phyloP scores from a whole-genome alignment of 2,888 invertebrate genomes.

The Pristionchus japonicus region DNA sequence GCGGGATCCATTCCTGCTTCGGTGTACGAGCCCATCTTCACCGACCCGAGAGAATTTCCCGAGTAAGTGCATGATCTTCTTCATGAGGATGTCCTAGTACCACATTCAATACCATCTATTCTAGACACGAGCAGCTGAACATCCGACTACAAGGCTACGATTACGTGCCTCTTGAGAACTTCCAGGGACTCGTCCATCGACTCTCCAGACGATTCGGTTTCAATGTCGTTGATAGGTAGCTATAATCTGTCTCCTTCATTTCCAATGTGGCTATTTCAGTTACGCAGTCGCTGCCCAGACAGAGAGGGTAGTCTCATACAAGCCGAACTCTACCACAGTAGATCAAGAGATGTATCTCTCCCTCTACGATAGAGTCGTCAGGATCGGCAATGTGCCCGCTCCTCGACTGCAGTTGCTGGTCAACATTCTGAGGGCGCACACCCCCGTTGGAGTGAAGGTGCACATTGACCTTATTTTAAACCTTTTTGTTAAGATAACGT shows the following conservation, averaged over 20 bases:
- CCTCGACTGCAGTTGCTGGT: conserved; percentile 67
- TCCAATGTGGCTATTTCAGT: conserved; percentile 53
- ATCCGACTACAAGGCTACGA: conserved; percentile 69
- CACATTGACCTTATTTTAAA: neutral
- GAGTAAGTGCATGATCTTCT: conserved; percentile 53
- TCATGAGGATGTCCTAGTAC: neutral
- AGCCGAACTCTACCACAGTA: conserved; percentile 65
- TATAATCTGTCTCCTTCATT: neutral
- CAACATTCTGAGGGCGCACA: conserved; percentile 65
- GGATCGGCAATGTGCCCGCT: conserved; percentile 60
- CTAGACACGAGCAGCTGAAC: conserved; percentile 62
- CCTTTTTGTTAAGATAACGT: neutral
- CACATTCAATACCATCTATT: no score
- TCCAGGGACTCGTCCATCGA: conserved; percentile 68
- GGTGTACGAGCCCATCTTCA: conserved; percentile 66
- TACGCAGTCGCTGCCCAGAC: conserved; percentile 71
- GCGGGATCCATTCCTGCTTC: conserved; percentile 48
- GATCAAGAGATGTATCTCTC: conserved; percentile 62
- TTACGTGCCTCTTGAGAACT: conserved; percentile 69
- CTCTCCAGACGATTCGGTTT: conserved; percentile 66
- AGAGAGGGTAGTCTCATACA: conserved; percentile 63
- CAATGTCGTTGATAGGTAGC: conserved; percentile 68
- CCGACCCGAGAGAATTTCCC: conserved; percentile 64
- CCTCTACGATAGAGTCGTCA: conserved; percentile 65
- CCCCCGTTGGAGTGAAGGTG: conserved; percentile 68